Percentiles rank a stretch among this genome's conserved stretches.
Evolutionary conservation across 2,888 invertebrate species (phyloP).

Genomic region (Drosophila falleni): DNA sequence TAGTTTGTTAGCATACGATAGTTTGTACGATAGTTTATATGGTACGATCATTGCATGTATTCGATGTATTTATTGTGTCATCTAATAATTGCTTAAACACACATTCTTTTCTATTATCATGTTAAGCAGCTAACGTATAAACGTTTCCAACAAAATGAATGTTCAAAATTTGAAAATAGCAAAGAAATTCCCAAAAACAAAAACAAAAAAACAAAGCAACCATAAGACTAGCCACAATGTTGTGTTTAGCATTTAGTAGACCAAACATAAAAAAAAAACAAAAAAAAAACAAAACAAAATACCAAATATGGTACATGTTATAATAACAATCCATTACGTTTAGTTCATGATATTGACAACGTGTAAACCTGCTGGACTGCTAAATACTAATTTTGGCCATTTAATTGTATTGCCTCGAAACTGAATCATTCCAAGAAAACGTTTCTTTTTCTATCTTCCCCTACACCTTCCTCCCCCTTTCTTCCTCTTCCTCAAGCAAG

Average conservation of each 20-base stretch:
- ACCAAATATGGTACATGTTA: neutral
- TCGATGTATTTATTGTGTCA: constrained; percentile 17
- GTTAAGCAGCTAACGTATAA: constrained; percentile 17
- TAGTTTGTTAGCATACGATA: constrained; percentile 21
- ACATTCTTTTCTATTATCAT: constrained; percentile 15
- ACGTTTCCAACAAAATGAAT: neutral
- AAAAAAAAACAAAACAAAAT: too few relatives aligned
- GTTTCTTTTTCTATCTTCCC: neutral
- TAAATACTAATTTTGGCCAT: neutral
- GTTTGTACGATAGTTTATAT: constrained; percentile 27
- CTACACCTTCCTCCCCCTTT: neutral
- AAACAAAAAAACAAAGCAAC: constrained; percentile 42
- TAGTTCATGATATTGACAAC: constrained; percentile 13
- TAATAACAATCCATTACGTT: neutral
- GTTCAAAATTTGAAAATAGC: constrained; percentile 11
- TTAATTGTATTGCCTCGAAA: constrained; percentile 6
- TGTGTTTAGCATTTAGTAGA: constrained; percentile 65
- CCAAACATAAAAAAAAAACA: constrained; percentile 4
- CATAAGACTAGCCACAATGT: constrained; percentile 67
- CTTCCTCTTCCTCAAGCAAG: constrained; percentile 26
- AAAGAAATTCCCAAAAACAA: neutral
- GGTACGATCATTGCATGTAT: constrained; percentile 11
- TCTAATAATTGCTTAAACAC: constrained; percentile 6
- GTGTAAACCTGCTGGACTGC: constrained; percentile 12
- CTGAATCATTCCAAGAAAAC: constrained; percentile 32